A percentile compares a stretch with the other conserved stretches of the same genome.
Conservation (phyloP, 2,888 invertebrate species). For the Caenorhabditis doughertyi region DNA sequence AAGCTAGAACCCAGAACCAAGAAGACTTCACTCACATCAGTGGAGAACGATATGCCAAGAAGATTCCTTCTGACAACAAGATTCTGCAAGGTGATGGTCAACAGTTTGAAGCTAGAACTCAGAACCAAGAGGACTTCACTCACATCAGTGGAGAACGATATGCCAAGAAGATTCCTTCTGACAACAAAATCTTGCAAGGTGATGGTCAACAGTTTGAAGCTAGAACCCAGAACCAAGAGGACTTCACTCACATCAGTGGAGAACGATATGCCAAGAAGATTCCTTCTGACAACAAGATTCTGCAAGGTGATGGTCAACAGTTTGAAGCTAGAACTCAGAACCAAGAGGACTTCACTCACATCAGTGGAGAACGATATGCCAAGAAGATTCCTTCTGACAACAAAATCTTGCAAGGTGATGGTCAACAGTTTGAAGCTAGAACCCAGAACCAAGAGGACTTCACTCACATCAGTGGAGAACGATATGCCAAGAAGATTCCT, state of each 20-base stretch:
- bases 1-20: slow-evolving; percentile 7
- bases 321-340: slow-evolving; percentile 8
- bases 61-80: slow-evolving; percentile 13
- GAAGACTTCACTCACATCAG: slow-evolving; percentile 12
- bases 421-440: background rate
- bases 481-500: slow-evolving; percentile 25
- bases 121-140: slow-evolving; percentile 18
- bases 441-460: slow-evolving; percentile 31
- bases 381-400: background rate
- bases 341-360: slow-evolving; percentile 7
- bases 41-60: slow-evolving; percentile 18
- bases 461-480: slow-evolving; percentile 20
- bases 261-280: slow-evolving; percentile 3
- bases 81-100: slow-evolving; percentile 19
- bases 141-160: slow-evolving; percentile 14
- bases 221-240: slow-evolving; percentile 7
- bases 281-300: slow-evolving; percentile 1
- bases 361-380: slow-evolving; percentile 1
- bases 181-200: slow-evolving; percentile 22
- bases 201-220: slow-evolving; percentile 16
- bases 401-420: slow-evolving; percentile 2
- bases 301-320: background rate
- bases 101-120: slow-evolving; percentile 13
- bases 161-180: slow-evolving; percentile 11
- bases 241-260: slow-evolving; percentile 8